phyloP scores from a whole-genome alignment of 2,888 invertebrate species.

The Dolichopus griseipennis region DNA sequence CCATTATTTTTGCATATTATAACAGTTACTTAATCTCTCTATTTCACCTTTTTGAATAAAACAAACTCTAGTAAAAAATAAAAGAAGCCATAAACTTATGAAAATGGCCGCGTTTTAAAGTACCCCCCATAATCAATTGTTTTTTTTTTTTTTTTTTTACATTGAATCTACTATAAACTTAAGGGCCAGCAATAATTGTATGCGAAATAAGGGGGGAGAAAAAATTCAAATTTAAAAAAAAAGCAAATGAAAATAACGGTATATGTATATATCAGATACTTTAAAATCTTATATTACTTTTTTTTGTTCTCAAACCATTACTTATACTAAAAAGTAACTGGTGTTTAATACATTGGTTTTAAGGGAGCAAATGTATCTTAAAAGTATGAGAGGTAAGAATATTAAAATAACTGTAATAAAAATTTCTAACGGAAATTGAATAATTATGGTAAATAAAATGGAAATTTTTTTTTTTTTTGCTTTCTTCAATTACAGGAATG shows the following conservation, averaged over 20 bases:
- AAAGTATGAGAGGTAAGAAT: neutral
- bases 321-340: no score
- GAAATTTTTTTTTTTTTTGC: neutral
- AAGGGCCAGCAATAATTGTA: neutral
- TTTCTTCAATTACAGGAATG: neutral
- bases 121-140: neutral
- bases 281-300: neutral
- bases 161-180: neutral
- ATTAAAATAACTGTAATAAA: neutral
- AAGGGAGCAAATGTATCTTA: no score
- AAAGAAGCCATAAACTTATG: neutral
- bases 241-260: neutral
- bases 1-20: conserved; percentile 6
- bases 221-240: neutral
- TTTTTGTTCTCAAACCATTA: no score
- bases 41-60: neutral
- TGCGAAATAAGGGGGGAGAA: neutral
- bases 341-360: no score
- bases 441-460: conserved; percentile 4
- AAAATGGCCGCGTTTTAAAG: neutral
- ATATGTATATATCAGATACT: neutral
- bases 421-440: neutral
- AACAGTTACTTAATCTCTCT: neutral
- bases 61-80: neutral
- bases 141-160: neutral